Evolutionary conservation across 1,140 invertebrate genomes (phyloP), one percentile per base, ranked within the genome.

Genomic region (Ceratitis capitata): DNA sequence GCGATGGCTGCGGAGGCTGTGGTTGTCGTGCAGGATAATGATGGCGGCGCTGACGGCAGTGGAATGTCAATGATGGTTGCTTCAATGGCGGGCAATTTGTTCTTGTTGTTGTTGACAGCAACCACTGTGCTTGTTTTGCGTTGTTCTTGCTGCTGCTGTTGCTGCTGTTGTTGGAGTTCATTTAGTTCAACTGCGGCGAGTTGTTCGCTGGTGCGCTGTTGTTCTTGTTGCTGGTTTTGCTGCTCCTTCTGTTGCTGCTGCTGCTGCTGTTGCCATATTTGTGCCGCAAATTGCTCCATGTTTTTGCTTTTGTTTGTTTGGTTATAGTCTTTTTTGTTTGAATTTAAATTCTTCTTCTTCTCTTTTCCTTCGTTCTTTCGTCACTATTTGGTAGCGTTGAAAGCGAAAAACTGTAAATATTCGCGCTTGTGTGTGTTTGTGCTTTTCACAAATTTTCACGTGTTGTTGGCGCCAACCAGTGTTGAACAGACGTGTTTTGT

Each of bases 51-150:
- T 58, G 85, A 51, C 83, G 86, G 47, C 85, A 87, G 64, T 87
- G 90, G 90, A 91, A 91, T 91, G 90, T 91, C 90, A 88, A 91
- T 91, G 83, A 91, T 90, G 84, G 87, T 91, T 82, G 88, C 85
- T 83, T 86, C 86, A 84, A 86, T 85, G 49, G 85, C 42, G 39
- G 82, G 85, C 42, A 85, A 84, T 58, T 58, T 9, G 39, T 23
- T 9, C 19, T 56, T 56, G n/a, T 56, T 19, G 9, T 53, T n/a
- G 51, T 58, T 32, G 39, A 84, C 56, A 45, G 45, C n/a, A 47
- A 51, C 82, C 39, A 53, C 26, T 2, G 82, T 35, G 47, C 9
- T 58, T 7, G n/a, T n/a, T n/a, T n/a, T n/a, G n/a, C n/a, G n/a
- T n/a, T n/a, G n/a, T n/a, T n/a, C n/a, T n/a, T n/a, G n/a, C n/a